Evolutionary conservation across 2,888 invertebrate species (phyloP), one percentile per base, ranked within the genome.

Genomic region (Anticlea derivata): DNA sequence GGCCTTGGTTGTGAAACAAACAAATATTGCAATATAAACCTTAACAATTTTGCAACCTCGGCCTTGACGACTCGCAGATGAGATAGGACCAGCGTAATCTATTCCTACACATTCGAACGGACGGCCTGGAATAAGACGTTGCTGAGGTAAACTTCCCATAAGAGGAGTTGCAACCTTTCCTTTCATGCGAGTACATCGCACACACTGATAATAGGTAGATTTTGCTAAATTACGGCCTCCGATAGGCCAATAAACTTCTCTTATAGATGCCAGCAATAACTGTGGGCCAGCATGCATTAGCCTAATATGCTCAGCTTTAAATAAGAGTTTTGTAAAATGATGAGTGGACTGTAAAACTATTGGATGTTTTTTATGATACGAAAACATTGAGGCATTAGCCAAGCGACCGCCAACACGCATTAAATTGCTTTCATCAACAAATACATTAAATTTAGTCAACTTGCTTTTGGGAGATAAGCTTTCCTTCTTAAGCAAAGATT

Each of bases 31-130:
- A 10, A 63, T 50, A 12, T 60, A 61, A 1, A 50, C 53, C 10
- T 63, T 64, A 3, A 60, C 49, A 1, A 65, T 8, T 46, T 31
- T 63, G 52, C 59, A 63, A 54, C 60, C 60, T 44, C 58, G 61
- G 27, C 51, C 53, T 38, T 47, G 23, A 41, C 48, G 49, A 34
- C 34, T 59, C 17, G 55, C 58, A 5, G 46, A 55, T 12, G 30
- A 33, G 4, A 60, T 44, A 7, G 60, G 60, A n/a, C 63, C 61
- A 65, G 61, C 69, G 65, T 45, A 60, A 10, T 43, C 33, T 43
- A 43, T 33, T 13, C 41, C 41, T 33, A 43, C 41, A 43, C 41
- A 43, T 43, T 43, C 41, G 33, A 43, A 43, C 33, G 41, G 41
- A 35, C 54, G 37, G 1, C 39, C 24, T 10, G 58, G 48, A 24